Base-by-base conservation (phyloP, 2,888 invertebrate species). In the Taphrorychus bicolor region DNA sequence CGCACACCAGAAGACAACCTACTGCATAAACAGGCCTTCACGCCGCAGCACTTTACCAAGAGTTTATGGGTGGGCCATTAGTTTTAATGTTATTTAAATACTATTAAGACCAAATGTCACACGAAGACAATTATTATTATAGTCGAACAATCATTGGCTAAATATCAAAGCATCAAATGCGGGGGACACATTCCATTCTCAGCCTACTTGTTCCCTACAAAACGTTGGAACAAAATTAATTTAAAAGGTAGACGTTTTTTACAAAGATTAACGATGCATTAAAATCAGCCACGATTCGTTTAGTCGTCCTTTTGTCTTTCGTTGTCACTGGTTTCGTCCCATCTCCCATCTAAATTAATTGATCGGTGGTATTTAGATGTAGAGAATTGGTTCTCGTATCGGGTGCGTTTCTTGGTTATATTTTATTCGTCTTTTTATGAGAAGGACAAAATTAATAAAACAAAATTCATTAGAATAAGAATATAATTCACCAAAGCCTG, bases 181-280 rank as follows among this genome's bases (percentile, higher is more conserved):
- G 52, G 66, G 54, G 53, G 49, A 59, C 53, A 64, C 59, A 68
- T 68, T 68, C 64, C 68, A 40, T 66, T 66, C 65, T 41, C 66
- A 54, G 42, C 70, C 70, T 70, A 70, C 70, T 64, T 65, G 65
- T 21, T 56, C 59, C 57, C 66, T 23, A 59, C 62, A 63, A 66
- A 69, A 58, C 56, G 66, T 63, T 64, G 57, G 58, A 60, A 69
- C 52, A 58, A 69, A 70, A 70, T 66, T 66, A 66, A 68, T 70
- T 68, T 68, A 58, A 49, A 63, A 67, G 60, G 64, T 53, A 53
- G 67, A 66, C 60, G 59, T 58, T 65, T 69, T 69, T 69, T 69
- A 70, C 70, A 67, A 64, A 68, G 70, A 70, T 70, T 70, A 70
- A 70, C 70, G 70, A 70, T 68, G 58, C 70, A 67, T 65, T 70